Percentiles rank a stretch among this genome's conserved stretches.
phyloP scores from a whole-genome alignment of 2,797 vertebrate genomes.

The Microcaecilia unicolor region DNA sequence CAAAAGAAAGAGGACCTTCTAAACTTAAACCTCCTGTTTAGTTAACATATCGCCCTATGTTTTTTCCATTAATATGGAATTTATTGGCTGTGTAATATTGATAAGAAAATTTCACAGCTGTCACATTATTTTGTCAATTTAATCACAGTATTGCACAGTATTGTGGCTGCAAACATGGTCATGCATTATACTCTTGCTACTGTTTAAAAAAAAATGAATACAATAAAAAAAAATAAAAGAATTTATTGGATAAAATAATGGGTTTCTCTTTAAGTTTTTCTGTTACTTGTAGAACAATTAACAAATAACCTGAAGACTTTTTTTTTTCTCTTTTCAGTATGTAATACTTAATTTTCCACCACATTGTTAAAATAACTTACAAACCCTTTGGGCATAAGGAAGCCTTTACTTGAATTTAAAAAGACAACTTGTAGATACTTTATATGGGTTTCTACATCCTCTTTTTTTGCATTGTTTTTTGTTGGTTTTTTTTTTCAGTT shows the following conservation, averaged over 20 bases:
- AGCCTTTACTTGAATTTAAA: neutral
- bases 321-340: neutral
- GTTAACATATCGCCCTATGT: too few relatives aligned
- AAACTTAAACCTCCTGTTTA: too few relatives aligned
- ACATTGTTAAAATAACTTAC: neutral
- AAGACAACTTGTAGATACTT: too few relatives aligned
- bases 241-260: constrained; percentile 2
- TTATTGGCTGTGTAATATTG: too few relatives aligned
- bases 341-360: neutral
- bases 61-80: too few relatives aligned
- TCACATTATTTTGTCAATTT: too few relatives aligned
- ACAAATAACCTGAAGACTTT: neutral
- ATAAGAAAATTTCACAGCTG: too few relatives aligned
- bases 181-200: neutral
- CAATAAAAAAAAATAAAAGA: neutral
- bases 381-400: neutral
- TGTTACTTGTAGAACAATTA: neutral
- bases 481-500: constrained; percentile 58
- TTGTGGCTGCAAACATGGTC: too few relatives aligned
- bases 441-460: too few relatives aligned
- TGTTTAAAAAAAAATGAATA: constrained; percentile 2
- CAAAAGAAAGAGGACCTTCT: too few relatives aligned
- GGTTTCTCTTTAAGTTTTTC: neutral
- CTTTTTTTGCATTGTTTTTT: too few relatives aligned
- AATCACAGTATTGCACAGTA: too few relatives aligned